These are phyloP conservation scores for Blastobasis adustella DNA, from an alignment of 2,888 invertebrate genomes.

Conservation along the genomic window DNA sequence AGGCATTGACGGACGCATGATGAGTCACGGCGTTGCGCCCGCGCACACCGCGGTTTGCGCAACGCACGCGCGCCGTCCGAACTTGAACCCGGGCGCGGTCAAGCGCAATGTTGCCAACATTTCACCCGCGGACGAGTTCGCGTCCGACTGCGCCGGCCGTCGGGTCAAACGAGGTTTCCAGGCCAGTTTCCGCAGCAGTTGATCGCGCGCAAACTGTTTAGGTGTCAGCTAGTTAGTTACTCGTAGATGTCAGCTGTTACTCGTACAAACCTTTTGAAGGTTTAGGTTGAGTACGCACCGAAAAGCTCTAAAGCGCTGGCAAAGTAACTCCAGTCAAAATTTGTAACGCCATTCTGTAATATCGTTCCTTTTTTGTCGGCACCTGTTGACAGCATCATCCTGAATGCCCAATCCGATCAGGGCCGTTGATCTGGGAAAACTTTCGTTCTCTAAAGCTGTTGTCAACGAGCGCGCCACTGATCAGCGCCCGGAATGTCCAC, in stretches of 20 bases:
- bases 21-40: slow-evolving; percentile 43
- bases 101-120: slow-evolving; percentile 40
- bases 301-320: no score
- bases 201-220: no score
- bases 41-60: slow-evolving; percentile 35
- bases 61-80: slow-evolving; percentile 29
- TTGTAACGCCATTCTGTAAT: no score
- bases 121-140: slow-evolving; percentile 7
- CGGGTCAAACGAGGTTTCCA: not conserved
- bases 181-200: no score
- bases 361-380: no score
- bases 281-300: no score
- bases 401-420: not conserved
- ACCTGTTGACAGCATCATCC: no score
- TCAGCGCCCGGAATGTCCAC: slow-evolving; percentile 42
- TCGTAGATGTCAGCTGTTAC: no score
- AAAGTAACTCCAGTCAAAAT: no score
- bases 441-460: slow-evolving; percentile 26
- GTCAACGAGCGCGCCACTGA: slow-evolving; percentile 13
- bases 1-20: slow-evolving; percentile 54
- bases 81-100: slow-evolving; percentile 59
- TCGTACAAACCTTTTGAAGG: no score
- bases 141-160: no score
- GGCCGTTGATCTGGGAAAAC: slow-evolving; percentile 13
- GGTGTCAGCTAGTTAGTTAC: no score